Conservation (phyloP, 92 coral and sea anemone genomes). For the Parazoanthus swiftii region DNA sequence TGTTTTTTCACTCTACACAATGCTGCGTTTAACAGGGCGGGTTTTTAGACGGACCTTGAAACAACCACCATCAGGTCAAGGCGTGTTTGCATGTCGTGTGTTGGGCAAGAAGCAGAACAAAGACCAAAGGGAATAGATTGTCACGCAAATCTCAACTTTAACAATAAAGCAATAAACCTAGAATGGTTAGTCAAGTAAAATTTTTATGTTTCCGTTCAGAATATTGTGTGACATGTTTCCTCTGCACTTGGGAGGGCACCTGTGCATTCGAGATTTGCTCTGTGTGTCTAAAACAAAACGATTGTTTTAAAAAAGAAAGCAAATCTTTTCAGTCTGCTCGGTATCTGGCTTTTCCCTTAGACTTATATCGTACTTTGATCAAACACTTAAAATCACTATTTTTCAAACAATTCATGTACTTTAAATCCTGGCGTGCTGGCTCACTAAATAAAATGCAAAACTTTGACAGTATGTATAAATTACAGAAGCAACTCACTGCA, state of each 20-base stretch:
- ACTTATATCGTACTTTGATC: constrained; percentile 21
- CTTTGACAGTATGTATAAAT: neutral
- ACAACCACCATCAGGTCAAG: neutral
- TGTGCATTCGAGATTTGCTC: constrained; percentile 10
- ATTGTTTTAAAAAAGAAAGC: constrained; percentile 9
- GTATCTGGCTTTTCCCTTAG: constrained; percentile 21
- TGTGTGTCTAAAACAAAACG: constrained; percentile 16
- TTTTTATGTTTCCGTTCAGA: constrained; percentile 4
- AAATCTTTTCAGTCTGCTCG: neutral
- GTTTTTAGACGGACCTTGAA: neutral
- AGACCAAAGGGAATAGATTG: neutral
- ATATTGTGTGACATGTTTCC: constrained; percentile 34
- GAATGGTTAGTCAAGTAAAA: neutral
- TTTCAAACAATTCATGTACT: neutral
- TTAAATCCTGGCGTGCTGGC: neutral
- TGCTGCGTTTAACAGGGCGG: constrained; percentile 21
- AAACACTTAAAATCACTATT: neutral
- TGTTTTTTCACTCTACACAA: constrained; percentile 19
- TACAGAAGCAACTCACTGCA: too few relatives aligned
- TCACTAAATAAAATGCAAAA: neutral
- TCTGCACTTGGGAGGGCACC: constrained; percentile 23
- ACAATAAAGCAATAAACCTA: constrained; percentile 24
- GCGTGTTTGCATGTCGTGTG: neutral
- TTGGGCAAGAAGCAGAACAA: neutral
- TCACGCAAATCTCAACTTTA: constrained; percentile 22